Conservation (phyloP, 2,888 invertebrate genomes). For the Stenurella melanura region DNA sequence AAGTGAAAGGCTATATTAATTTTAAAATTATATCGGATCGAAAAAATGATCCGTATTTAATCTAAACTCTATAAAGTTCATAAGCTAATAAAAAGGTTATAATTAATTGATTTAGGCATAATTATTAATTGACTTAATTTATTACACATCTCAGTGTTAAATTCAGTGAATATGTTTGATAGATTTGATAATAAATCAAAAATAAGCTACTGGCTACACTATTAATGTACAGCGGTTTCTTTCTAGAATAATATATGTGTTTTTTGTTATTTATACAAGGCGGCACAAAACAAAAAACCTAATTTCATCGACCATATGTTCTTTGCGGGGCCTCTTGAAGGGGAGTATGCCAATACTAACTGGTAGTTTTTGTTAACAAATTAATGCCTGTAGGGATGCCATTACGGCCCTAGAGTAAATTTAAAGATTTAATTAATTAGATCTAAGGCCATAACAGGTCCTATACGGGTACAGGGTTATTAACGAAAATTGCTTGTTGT, state of each 20-base stretch:
- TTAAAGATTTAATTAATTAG: too few relatives aligned
- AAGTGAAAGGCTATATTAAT: not conserved
- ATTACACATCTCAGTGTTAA: not conserved
- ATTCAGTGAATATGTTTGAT: not conserved
- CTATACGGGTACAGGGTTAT: too few relatives aligned
- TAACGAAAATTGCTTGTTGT: too few relatives aligned
- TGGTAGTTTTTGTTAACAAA: too few relatives aligned
- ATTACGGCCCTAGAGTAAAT: too few relatives aligned
- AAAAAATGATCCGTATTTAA: not conserved
- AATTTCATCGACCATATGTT: too few relatives aligned
- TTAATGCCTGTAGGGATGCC: too few relatives aligned
- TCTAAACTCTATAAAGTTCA: not conserved
- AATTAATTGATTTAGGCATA: not conserved
- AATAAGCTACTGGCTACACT: not conserved
- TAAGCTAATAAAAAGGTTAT: not conserved
- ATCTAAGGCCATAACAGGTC: too few relatives aligned
- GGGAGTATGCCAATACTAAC: too few relatives aligned
- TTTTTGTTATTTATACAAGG: too few relatives aligned
- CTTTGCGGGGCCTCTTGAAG: too few relatives aligned
- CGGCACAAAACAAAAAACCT: too few relatives aligned
- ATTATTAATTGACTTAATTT: not conserved
- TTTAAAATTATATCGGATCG: not conserved
- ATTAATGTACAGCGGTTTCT: not conserved
- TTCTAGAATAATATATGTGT: not conserved
- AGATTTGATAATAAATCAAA: not conserved